Base-by-base conservation (phyloP, 2,113 vertebrate genomes). In the Centropus unirufus region DNA sequence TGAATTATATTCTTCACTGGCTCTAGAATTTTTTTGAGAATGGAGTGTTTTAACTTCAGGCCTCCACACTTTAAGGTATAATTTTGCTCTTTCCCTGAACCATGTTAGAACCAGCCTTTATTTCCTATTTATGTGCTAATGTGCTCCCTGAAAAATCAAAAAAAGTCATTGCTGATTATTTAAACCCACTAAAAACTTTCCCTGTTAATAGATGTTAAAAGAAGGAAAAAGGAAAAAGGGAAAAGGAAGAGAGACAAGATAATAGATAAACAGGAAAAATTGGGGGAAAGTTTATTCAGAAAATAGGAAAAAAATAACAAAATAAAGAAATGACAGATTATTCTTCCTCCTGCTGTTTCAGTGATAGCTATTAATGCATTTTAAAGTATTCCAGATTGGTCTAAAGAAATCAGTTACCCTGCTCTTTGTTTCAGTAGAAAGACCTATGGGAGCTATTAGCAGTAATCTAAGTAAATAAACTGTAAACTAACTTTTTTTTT, bases 391-490 rank as follows among this genome's bases (percentile, higher is more conserved):
- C 88, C 88, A 93, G 95, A 96, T 93, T 94, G 92, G 95, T 93
- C 78, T 95, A 95, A 95, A 96, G 95, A 93, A 96, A 93, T 96
- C 96, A 88, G 94, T 97, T 97, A 96, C 95, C 82, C 59, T 83
- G 92, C 93, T 95, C 92, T 89, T 97, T 92, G 63, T 95, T 96
- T 94, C 92, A 94, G 55, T 75, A 89, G 87, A 92, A 97, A 97
- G 93, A 73, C 97, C 84, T 97, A 59, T 59, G 96, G 96, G 97
- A 97, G 79, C 20, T 72, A 97, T 97, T 97, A 90, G 89, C 70
- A 94, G 96, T 90, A 97, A 97, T 97, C 96, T 90, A 97, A 97
- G 89, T 97, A 97, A 97, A 97, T 97, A 98, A 97, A 97, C 92
- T 97, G 90, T 96, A 97, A 97, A 97, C 93, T 94, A 96, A 97